These are phyloP conservation scores for Sterna hirundo DNA, from an alignment of 2,113 vertebrate species.

Conservation along the genomic window DNA sequence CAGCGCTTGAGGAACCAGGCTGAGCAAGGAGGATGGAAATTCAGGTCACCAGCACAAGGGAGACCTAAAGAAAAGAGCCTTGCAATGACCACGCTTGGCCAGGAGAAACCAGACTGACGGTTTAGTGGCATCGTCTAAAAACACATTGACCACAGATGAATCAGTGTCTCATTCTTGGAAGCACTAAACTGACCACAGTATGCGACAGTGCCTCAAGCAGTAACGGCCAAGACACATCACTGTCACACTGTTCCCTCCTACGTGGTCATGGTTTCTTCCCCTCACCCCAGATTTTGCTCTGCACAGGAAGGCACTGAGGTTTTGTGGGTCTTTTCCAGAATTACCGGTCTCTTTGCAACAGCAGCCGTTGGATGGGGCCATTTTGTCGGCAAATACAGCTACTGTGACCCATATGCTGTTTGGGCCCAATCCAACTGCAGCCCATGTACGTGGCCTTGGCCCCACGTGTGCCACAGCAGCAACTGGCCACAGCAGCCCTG, in stretches of 20 bases:
- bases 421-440: not conserved
- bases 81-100: not conserved
- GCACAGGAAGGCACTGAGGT: not conserved
- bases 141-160: slow-evolving; percentile 36
- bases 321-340: not conserved
- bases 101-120: not conserved
- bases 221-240: not conserved
- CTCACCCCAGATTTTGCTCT: not conserved
- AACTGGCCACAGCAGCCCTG: not conserved
- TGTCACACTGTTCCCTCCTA: not conserved
- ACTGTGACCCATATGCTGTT: not conserved
- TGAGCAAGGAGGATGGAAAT: not conserved
- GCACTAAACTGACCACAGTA: not conserved
- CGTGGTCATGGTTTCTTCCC: not conserved
- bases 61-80: not conserved
- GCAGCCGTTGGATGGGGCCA: not conserved
- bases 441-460: not conserved
- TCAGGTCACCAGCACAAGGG: not conserved
- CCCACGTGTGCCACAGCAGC: not conserved
- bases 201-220: not conserved
- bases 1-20: not conserved
- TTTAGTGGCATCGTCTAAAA: not conserved
- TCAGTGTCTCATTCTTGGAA: not conserved
- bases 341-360: not conserved
- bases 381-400: not conserved